Evolutionary conservation across 1,140 invertebrate species (phyloP), one percentile per base, ranked within the genome.

Genomic region (Lamellibrachia luymesi): DNA sequence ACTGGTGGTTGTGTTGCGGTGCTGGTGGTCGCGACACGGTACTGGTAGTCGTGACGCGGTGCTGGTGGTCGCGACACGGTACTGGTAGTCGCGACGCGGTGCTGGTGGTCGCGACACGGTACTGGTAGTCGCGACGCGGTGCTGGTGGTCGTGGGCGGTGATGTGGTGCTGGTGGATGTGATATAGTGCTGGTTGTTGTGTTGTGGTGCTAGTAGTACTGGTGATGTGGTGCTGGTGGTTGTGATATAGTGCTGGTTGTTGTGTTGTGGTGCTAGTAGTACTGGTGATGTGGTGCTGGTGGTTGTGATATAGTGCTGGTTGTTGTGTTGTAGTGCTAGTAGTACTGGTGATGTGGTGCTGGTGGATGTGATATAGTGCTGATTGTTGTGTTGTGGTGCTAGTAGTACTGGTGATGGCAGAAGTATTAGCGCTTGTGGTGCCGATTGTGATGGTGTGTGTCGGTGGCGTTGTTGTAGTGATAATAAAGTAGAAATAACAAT

Each of bases 401-500:
- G 6, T 56, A 17, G 52, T 8, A 22, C 13, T 2, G 17, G 64
- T 80, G 64, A 4, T 80, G 64, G 17, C 4, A 22, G 25, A 22
- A 22, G 17, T 22, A 80, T 10, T 80, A 22, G 64, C 25, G 52
- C 6, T 56, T 4, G 64, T 80, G 64, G 13, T 22, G 52, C 6
- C 52, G 52, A 22, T 80, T 27, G 50, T 90, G 49, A 93, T 92
- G 80, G 22, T 92, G 49, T 90, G 89, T 25, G 49, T 92, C 50
- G 49, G 2, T 38, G n/a, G 2, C 13, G 25, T 93, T 13, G 17
- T n/a, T 27, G 80, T 2, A 25, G 49, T 90, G 25, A 93, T 93
- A 22, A 93, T 92, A 10, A 92, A 90, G 92, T 56, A 56, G 51
- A 22, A 80, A 80, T 80, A 80, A 80, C 64, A 80, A 80, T 80